Percentiles rank a stretch among this genome's conserved stretches.
Evolutionary conservation across 2,888 invertebrate species (phyloP).

Genomic region (Caenorhabditis sinica): DNA sequence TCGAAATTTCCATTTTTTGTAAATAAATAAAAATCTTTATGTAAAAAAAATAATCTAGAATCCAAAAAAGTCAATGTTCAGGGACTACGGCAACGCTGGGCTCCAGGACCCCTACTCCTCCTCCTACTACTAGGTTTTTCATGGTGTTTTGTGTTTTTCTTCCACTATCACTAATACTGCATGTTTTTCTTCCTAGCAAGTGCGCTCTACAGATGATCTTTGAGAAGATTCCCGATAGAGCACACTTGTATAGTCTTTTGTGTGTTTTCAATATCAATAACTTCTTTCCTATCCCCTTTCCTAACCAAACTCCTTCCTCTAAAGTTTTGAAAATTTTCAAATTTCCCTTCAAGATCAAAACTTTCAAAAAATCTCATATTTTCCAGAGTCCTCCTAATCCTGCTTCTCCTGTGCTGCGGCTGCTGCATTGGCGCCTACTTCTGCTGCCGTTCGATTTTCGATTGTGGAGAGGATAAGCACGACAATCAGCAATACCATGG

Average conservation of each 20-base stretch:
- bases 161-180: slow-evolving; percentile 11
- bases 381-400: slow-evolving; percentile 77
- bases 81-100: slow-evolving; percentile 44
- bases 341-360: not conserved
- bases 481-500: slow-evolving; percentile 61
- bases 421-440: slow-evolving; percentile 78
- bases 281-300: not conserved
- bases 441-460: slow-evolving; percentile 78
- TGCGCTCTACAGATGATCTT: not conserved
- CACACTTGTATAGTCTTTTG: not conserved
- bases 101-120: not conserved
- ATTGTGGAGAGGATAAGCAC: slow-evolving; percentile 70
- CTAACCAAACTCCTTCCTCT: not conserved
- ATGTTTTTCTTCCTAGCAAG: not conserved
- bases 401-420: slow-evolving; percentile 78
- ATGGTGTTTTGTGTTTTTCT: slow-evolving; percentile 1
- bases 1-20: slow-evolving; percentile 2
- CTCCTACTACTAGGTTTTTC: not conserved
- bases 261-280: not conserved
- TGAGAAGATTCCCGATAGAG: not conserved
- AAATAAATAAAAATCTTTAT: slow-evolving; percentile 8
- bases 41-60: not conserved
- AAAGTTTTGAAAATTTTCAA: slow-evolving; percentile 1
- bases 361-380: not conserved
- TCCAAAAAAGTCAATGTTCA: slow-evolving; percentile 17